A percentile compares a stretch with the other conserved stretches of the same genome.
Conservation (phyloP, 2,797 vertebrate genomes). For the Toxotes lorentzi region DNA sequence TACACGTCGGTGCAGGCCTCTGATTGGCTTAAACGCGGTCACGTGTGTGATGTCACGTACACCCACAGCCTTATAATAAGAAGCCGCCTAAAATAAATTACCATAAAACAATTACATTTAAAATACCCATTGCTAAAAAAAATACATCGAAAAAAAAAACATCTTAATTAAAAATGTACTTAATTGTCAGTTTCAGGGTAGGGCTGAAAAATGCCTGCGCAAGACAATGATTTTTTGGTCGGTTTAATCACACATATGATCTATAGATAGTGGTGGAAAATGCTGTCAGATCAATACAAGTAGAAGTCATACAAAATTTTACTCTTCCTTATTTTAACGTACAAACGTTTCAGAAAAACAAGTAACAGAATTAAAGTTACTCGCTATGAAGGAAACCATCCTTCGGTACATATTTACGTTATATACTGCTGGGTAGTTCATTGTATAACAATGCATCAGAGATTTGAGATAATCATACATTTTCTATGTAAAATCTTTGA, state of each 20-base stretch:
- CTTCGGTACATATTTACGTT: neutral
- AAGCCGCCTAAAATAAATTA: neutral
- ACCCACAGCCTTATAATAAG: slow-evolving; percentile 29
- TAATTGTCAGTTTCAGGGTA: too few relatives aligned
- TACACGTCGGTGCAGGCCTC: slow-evolving; percentile 40
- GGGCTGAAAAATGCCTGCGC: neutral
- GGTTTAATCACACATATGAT: neutral
- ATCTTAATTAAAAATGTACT: too few relatives aligned
- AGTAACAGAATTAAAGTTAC: neutral
- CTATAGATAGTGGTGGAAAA: neutral
- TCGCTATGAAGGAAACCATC: neutral
- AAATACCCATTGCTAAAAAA: neutral
- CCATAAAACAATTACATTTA: neutral
- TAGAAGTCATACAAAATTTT: too few relatives aligned
- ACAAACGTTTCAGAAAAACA: neutral
- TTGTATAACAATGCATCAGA: neutral
- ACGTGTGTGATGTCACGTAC: slow-evolving; percentile 56
- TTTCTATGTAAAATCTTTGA: neutral
- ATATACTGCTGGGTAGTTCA: neutral
- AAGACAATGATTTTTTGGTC: too few relatives aligned
- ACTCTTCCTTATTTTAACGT: too few relatives aligned
- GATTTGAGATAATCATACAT: neutral
- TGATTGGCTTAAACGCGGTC: slow-evolving; percentile 69
- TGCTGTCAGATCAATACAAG: neutral
- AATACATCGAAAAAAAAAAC: too few relatives aligned